Base-by-base conservation (phyloP, 2,797 vertebrate species). In the Hippocampus kuda region DNA sequence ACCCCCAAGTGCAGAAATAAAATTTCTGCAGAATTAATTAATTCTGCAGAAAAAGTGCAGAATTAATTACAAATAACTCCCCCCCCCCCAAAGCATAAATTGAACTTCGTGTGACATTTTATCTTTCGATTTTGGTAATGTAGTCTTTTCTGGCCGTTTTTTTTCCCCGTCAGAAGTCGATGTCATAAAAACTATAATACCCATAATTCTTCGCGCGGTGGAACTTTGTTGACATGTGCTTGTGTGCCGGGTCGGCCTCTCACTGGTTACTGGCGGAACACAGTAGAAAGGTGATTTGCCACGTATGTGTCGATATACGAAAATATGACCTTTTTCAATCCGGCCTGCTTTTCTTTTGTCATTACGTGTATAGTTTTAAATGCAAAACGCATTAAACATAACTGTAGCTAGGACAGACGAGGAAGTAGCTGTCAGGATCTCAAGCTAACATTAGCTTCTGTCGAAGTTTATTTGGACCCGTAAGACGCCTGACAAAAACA, bases 391-490 rank as follows among this genome's bases (percentile, higher is more conserved):
- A 24, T 26, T 11, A 26, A 15, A 59, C 12, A 15, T 26, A 24
- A 13, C 13, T 13, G 11, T 15, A 15, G 26, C 24, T 59, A 16
- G n/a, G n/a, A 64, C 41, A n/a, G 20, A 41, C 41, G 5, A 46
- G 8, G 22, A 16, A 64, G 18, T 44, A 13, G 11, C 20, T 24
- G 22, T n/a, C 34, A 8, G 18, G 9, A 30, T 60, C 7, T 38
- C 5, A 26, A 44, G 62, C 62, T 64, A 64, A 64, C 62, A 44
- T 64, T 64, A 64, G 62, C 62, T 15, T 44, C 22, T 24, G 41
- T n/a, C 41, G 22, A 41, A 63, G 20, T 10, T n/a, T n/a, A 16
- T 62, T 62, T 12, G n/a, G n/a, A 56, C 53, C 26, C 9, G 53
- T 26, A 24, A 56, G 11, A 26, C 18, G 24, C 53, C n/a, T 56